Evolutionary conservation across 2,113 vertebrate species (phyloP), one percentile per base, ranked within the genome.

Genomic region (Archocentrus centrarchus): DNA sequence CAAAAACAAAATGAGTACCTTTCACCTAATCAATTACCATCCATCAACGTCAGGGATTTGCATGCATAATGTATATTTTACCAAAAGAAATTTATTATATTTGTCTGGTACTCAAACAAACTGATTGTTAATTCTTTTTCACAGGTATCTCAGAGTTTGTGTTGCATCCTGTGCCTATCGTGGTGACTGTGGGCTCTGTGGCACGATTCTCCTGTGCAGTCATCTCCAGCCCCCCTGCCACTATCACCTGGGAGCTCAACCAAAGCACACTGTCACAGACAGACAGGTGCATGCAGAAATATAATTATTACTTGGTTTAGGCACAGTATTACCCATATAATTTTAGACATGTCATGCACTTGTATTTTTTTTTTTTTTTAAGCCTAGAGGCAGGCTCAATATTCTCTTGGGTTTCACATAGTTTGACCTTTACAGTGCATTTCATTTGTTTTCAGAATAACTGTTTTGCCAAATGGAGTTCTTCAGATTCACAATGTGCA

Each of bases 221-320:
- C 90, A 95, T 93, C 47, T 96, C 97, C 79, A 96, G 93, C 77
- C 97, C 97, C 85, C 93, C 96, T 70, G 97, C 97, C 27, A 88
- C 95, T 79, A 97, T 99, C 92, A 98, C 97, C 11, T 99, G 98
- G 98, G 98, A 99, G 89, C 91, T 97, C 63, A 98, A 99, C 91
- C 96, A 97, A 89, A 99, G 96, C 80, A 61, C 93, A 59, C 89
- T 99, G 17, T 97, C 97, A 44, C 91, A 95, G 27, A 91, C 94
- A 77, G 97, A 98, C 91, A 98, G 98, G 98, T 99, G 95, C 11
- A 30, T n/a, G 18, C 61, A 41, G 3, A 63, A 13, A 22, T 2
- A 59, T 11, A 10, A 66, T 53, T 73, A 55, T 73, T 8, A 53
- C 37, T 53, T 3, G 44, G 61, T 83, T 77, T 55, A 63, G 35